A percentile compares a stretch with the other conserved stretches of the same genome.
Evolutionary conservation across 1,140 invertebrate species (phyloP).

Genomic region (Drosophila paulistorum): DNA sequence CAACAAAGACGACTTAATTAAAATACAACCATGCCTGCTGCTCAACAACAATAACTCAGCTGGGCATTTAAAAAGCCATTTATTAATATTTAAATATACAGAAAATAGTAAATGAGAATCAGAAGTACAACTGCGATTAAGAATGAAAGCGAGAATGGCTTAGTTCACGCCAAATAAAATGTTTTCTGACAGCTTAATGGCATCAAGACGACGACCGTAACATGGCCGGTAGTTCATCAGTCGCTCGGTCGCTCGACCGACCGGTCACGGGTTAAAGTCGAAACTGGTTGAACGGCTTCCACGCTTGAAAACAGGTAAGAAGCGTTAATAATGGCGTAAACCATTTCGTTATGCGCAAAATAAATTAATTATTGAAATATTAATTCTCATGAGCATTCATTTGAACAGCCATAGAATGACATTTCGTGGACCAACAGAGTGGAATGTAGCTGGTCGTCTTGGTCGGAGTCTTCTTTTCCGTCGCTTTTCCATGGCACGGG

Average conservation of each 20-base stretch:
- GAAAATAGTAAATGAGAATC: slow-evolving; percentile 44
- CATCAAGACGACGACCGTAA: slow-evolving; percentile 25
- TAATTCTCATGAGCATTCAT: no score
- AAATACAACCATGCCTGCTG: no score
- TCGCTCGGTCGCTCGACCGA: background rate
- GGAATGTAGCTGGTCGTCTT: no score
- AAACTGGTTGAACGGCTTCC: slow-evolving; percentile 70
- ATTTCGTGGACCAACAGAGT: no score
- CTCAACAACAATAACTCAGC: slow-evolving; percentile 40
- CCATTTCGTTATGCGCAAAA: no score
- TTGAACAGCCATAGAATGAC: no score
- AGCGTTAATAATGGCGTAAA: slow-evolving; percentile 44
- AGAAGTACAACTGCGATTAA: background rate
- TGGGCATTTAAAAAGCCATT: slow-evolving; percentile 60
- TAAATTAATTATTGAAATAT: no score
- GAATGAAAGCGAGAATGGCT: slow-evolving; percentile 10
- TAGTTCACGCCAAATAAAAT: slow-evolving; percentile 54
- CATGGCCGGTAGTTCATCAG: background rate
- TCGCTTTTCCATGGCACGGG: no score
- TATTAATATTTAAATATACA: slow-evolving; percentile 70
- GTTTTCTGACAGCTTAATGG: slow-evolving; percentile 41
- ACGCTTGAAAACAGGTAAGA: slow-evolving; percentile 27
- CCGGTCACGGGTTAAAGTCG: slow-evolving; percentile 68
- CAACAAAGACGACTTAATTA: no score
- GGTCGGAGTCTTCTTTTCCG: no score